A percentile compares a stretch with the other conserved stretches of the same genome.
phyloP scores from a whole-genome alignment of 2,888 invertebrate species.

The Dasypolia templi region DNA sequence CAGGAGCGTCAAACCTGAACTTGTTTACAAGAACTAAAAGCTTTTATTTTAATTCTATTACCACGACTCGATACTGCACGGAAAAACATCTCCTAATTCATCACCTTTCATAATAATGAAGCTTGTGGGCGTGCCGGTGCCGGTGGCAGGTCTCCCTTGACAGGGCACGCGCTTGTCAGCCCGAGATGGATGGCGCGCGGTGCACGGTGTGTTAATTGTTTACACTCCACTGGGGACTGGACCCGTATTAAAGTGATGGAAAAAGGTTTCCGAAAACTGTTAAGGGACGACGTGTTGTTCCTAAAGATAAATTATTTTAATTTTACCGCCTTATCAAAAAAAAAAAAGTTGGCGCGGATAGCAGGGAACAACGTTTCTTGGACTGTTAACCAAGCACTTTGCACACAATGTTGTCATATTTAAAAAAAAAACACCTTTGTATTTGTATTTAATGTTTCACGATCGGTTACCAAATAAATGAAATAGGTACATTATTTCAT shows the following conservation, averaged over 20 bases:
- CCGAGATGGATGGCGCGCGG: constrained; percentile 44
- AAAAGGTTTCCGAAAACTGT: background rate
- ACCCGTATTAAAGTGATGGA: background rate
- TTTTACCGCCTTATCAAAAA: background rate
- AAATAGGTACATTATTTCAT: too few species aligned
- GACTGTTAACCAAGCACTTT: background rate
- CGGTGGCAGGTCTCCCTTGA: too few species aligned
- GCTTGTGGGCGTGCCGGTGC: background rate
- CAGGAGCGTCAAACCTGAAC: background rate
- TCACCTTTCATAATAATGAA: constrained; percentile 9
- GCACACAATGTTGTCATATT: background rate
- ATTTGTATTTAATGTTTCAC: background rate
- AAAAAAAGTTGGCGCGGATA: background rate
- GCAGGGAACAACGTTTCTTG: background rate
- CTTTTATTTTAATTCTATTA: background rate
- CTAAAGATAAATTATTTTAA: background rate
- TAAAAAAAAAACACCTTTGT: background rate
- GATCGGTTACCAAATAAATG: background rate
- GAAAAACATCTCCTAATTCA: constrained; percentile 4
- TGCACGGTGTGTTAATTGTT: constrained; percentile 45
- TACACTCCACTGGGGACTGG: constrained; percentile 24
- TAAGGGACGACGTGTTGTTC: background rate
- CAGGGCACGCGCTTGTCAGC: constrained; percentile 1
- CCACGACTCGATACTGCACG: background rate
- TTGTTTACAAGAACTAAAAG: background rate